These are phyloP conservation scores for Glossophaga mutica DNA, from an alignment of 2,797 vertebrate species.

Conservation along the genomic window DNA sequence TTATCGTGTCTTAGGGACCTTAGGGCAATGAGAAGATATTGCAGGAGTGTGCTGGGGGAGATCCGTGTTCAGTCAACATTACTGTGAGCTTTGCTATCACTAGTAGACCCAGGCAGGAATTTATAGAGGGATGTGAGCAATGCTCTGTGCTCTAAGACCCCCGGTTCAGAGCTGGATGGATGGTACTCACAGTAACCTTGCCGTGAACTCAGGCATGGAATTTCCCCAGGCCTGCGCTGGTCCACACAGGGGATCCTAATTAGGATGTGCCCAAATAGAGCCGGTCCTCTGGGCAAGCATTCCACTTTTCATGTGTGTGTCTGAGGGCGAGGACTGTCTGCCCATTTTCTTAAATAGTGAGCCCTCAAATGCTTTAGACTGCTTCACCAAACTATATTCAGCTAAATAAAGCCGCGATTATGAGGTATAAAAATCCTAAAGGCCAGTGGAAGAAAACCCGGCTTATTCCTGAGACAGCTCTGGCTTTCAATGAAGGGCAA, in stretches of 20 bases:
- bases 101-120: accelerated
- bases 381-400: background rate
- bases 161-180: accelerated
- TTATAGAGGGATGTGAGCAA: accelerated
- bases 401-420: constrained; percentile 51
- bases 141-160: background rate
- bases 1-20: background rate
- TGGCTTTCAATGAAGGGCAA: background rate
- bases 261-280: background rate
- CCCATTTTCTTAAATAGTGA: constrained; percentile 26
- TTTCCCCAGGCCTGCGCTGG: background rate
- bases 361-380: background rate
- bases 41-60: accelerated
- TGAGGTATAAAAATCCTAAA: constrained; percentile 12
- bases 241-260: background rate
- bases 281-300: background rate
- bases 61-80: accelerated
- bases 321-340: background rate
- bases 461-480: background rate
- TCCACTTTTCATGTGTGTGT: background rate
- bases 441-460: constrained; percentile 56
- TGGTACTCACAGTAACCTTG: background rate
- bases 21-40: background rate
- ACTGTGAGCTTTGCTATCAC: background rate
- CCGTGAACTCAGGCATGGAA: background rate